Base-by-base conservation (phyloP, 2,797 vertebrate genomes). In the Alca torda region DNA sequence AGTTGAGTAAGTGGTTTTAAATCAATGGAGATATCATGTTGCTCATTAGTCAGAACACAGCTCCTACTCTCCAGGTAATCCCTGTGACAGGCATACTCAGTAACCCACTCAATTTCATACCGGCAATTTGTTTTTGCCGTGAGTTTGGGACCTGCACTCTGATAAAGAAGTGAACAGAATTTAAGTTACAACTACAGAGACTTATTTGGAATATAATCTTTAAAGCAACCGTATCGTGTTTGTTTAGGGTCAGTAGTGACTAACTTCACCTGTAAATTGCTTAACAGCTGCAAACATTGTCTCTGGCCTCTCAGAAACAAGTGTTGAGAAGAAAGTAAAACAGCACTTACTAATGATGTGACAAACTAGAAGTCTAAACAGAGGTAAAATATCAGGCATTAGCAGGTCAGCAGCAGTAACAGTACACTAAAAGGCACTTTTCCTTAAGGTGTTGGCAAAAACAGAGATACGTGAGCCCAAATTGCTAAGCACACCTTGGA, bases 31-130 rank as follows among this genome's bases (percentile, higher is more conserved):
- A 99, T 97, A 85, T 99, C 98, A 5, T 99, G 99, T 91, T 99
- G 99, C 13, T 97, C 63, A 30, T 96, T 98, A 97, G 97, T 99
- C 87, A 99, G 97, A 72, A 75, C 96, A 95, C 99, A 99, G 89
- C 0, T 95, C 10, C 95, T 73, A 51, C 99, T 99, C 96, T 99
- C 99, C 97, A 99, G 95, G 83, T 99, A 99, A 92, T 99, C 99
- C 82, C 99, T 97, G 97, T 99, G 99, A 90, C 99, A 99, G n/a
- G 99, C 99, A 19, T 99, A 99, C 70, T 99, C 99, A 0, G 99
- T 99, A 96, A 99, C 97, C 99, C 99, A 99, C 95, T 99, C 98
- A 39, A 99, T 93, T 97, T 99, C 99, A 43, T 98, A 99, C 2
- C 99, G 99, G 87, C 99, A 99, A 97, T 99, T 99, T 9, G 96